A percentile compares a stretch with the other conserved stretches of the same genome.
These are phyloP conservation scores for Eudorcas thomsonii DNA, from an alignment of 2,113 vertebrate species.

Conservation along the genomic window DNA sequence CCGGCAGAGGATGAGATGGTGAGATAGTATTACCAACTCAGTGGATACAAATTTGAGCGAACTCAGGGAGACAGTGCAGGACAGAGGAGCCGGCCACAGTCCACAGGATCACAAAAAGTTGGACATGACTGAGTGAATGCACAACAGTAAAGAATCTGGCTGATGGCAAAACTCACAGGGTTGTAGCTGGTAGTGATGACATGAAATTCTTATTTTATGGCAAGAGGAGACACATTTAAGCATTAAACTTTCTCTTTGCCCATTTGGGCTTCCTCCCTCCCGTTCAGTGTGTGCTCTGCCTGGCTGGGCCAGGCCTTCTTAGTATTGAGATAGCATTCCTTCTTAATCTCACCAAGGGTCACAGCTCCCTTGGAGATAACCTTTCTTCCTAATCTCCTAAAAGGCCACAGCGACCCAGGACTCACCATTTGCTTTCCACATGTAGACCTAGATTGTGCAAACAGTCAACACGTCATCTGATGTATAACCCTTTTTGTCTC, in stretches of 20 bases:
- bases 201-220: not conserved
- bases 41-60: not conserved
- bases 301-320: not conserved
- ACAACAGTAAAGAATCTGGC: not conserved
- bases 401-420: not conserved
- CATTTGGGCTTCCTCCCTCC: not conserved
- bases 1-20: not conserved
- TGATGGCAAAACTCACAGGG: rapidly evolving
- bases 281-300: rapidly evolving
- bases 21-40: not conserved
- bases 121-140: not conserved
- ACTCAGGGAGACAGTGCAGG: not conserved
- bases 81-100: not conserved
- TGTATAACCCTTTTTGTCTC: not conserved
- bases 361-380: not conserved
- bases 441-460: not conserved
- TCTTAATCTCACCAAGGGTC: not conserved
- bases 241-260: not conserved
- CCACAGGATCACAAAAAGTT: not conserved
- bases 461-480: not conserved
- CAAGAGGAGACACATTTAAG: not conserved
- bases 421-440: not conserved
- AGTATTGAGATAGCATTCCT: not conserved
- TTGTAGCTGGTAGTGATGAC: rapidly evolving
- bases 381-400: not conserved